Evolutionary conservation across 2,888 invertebrate species (phyloP), one percentile per base, ranked within the genome.

Genomic region (Tenthredo amoena): DNA sequence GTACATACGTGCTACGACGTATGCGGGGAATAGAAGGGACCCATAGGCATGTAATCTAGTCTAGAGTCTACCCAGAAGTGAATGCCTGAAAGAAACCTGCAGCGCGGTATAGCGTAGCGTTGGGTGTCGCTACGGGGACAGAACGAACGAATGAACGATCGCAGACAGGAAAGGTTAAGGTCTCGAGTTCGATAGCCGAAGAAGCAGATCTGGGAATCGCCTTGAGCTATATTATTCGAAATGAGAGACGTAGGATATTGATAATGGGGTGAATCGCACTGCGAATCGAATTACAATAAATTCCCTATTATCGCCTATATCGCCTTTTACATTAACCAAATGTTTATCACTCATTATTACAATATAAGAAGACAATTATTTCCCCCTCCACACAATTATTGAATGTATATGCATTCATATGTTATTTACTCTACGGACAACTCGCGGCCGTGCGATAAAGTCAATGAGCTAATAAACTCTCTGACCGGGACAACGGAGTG

Each of bases 101-200:
- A 74, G 21, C 40, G 12, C 40, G 21, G 5, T 40, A 40, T 21
- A 62, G 40, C 40, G 15, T 50, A 62, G 81, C 58, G 26, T 18
- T 26, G 21, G 58, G 34, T 62, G 81, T 81, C 40, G 40, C 37
- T 62, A 83, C 68, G 83, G 71, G 68, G 83, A 71, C 83, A 26
- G 47, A 68, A 71, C 81, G 40, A 40, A 65, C 81, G 81, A 81
- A 81, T 65, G 62, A 68, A 83, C 83, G 15, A 47, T 12, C 83
- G 68, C 18, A 34, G 83, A 68, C 83, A 71, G 79, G 87, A 90
- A 91, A 91, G 91, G 91, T 91, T 90, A 91, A 91, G 91, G 91
- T 87, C 90, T 89, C 82, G 88, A 58, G 89, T 91, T 90, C 91
- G 90, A 91, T 89, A 90, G 88, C 90, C 89, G 83, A 83, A 71